A percentile compares a stretch with the other conserved stretches of the same genome.
Conservation (phyloP, 92 coral and sea anemone species). For the Pocillopora meandrina region DNA sequence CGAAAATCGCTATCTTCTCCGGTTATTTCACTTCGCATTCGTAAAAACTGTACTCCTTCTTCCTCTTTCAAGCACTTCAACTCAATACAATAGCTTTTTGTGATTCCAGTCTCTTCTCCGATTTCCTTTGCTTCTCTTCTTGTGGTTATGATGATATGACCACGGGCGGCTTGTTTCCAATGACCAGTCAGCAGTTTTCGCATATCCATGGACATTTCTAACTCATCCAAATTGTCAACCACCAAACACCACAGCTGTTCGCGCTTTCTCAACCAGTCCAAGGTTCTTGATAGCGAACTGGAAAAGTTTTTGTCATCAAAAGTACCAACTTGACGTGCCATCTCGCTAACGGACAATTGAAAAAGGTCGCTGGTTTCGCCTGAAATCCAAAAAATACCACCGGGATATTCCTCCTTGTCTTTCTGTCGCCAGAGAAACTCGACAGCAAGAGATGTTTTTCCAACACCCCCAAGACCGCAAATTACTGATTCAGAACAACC, state of each 20-base stretch:
- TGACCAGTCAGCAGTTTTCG: conserved; percentile 61
- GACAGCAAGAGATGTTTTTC: conserved; percentile 83
- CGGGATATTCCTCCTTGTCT: conserved; percentile 39
- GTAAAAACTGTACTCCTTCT: conserved; percentile 70
- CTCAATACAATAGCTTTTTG: conserved; percentile 55
- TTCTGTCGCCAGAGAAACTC: conserved; percentile 66
- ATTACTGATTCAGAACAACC: conserved; percentile 56
- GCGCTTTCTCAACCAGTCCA: conserved; percentile 49
- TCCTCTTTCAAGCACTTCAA: conserved; percentile 50
- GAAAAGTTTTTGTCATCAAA: conserved; percentile 48
- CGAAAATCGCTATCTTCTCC: conserved; percentile 15
- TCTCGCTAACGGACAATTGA: conserved; percentile 64
- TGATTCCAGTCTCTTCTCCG: conserved; percentile 57
- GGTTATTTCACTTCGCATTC: conserved; percentile 43
- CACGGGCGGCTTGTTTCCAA: conserved; percentile 70
- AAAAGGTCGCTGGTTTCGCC: conserved; percentile 70
- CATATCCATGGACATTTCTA: conserved; percentile 67
- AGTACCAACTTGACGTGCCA: conserved; percentile 72
- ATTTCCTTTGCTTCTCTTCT: conserved; percentile 69
- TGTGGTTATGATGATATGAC: conserved; percentile 78
- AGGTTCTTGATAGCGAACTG: conserved; percentile 59
- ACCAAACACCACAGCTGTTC: conserved; percentile 69
- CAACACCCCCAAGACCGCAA: conserved; percentile 89
- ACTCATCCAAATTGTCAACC: conserved; percentile 78
- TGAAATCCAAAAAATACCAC: conserved; percentile 91